These are phyloP conservation scores for Labrus mixtus DNA, from an alignment of 2,113 vertebrate genomes.

Conservation along the genomic window DNA sequence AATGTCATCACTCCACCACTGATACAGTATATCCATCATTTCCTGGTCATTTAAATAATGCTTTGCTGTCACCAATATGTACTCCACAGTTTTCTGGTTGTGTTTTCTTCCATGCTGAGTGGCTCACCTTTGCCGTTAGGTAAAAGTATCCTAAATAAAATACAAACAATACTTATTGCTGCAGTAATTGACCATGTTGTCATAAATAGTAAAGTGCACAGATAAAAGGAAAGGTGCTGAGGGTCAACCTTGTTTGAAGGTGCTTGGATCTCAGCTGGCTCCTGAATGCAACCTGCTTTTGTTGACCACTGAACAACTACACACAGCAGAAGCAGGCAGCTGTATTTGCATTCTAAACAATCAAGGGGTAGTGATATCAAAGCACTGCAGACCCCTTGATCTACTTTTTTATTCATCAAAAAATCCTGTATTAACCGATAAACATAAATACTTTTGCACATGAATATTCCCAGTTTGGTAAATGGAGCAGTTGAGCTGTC, in stretches of 20 bases:
- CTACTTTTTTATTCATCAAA: slow-evolving; percentile 57
- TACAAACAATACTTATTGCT: slow-evolving; percentile 30
- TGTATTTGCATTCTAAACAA: slow-evolving; percentile 75
- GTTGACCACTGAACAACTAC: slow-evolving; percentile 55
- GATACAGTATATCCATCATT: background rate
- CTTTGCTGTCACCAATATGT: background rate
- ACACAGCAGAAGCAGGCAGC: slow-evolving; percentile 43
- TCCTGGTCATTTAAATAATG: background rate
- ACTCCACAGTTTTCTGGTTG: background rate
- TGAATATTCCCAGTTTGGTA: slow-evolving; percentile 44
- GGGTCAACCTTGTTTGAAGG: slow-evolving; percentile 71
- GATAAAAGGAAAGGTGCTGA: slow-evolving; percentile 61
- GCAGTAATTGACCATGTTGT: slow-evolving; percentile 55
- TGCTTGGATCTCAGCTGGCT: slow-evolving; percentile 29
- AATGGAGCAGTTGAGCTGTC: slow-evolving; percentile 34
- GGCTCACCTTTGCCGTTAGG: slow-evolving; percentile 30
- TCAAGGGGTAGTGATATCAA: slow-evolving; percentile 69
- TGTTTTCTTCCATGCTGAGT: background rate
- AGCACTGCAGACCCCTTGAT: slow-evolving; percentile 68
- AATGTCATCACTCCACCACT: too few relatives aligned
- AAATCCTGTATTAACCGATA: slow-evolving; percentile 56
- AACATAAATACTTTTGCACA: slow-evolving; percentile 51
- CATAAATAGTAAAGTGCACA: slow-evolving; percentile 42
- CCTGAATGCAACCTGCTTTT: slow-evolving; percentile 67
- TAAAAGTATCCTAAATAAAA: slow-evolving; percentile 40